Evolutionary conservation across 2,888 invertebrate species (phyloP), one percentile per base, ranked within the genome.

Genomic region (Leptopilina drosophilae): DNA sequence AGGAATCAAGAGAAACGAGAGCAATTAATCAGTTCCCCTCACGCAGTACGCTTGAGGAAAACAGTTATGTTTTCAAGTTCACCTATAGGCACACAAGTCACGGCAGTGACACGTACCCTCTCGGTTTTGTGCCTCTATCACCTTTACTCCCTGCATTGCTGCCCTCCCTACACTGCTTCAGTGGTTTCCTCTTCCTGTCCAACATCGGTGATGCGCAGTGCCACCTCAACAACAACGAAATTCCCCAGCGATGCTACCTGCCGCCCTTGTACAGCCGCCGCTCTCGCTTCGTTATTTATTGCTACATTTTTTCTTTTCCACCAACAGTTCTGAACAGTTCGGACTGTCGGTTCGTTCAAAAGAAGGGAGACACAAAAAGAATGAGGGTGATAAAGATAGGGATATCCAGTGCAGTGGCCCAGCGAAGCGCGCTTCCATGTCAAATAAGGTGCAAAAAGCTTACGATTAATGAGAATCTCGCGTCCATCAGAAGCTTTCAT

Each of bases 201-300:
- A 86, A 88, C 90, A 90, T 89, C 90, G 90, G 89, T 90, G 90
- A 91, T 91, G 90, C 91, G 91, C 90, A 90, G 90, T 89, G 90
- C 91, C 90, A 89, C 89, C 88, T 87, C 86, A 87, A 88, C 89
- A 88, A 88, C 86, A 87, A 88, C 90, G 87, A 89, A 90, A 90
- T 89, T 88, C 89, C 86, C 87, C 86, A 83, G 83, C 86, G 85
- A 82, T 85, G 86, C 87, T 85, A 84, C 85, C 82, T 77, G 79
- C 80, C 80, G 76, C 80, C 77, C 66, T 77, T 66, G 77, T 67
- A 77, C 56, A 66, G 77, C 67, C 77, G 67, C 77, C 49, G 66
- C 59, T 53, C 77, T 77, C 59, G 78, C 78, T 26, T 69, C 56
- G 78, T 78, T 78, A 78, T 78, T 78, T 78, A 78, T 78, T 59